Base-by-base conservation (phyloP, 2,888 invertebrate species). In the Phlogophora meticulosa region DNA sequence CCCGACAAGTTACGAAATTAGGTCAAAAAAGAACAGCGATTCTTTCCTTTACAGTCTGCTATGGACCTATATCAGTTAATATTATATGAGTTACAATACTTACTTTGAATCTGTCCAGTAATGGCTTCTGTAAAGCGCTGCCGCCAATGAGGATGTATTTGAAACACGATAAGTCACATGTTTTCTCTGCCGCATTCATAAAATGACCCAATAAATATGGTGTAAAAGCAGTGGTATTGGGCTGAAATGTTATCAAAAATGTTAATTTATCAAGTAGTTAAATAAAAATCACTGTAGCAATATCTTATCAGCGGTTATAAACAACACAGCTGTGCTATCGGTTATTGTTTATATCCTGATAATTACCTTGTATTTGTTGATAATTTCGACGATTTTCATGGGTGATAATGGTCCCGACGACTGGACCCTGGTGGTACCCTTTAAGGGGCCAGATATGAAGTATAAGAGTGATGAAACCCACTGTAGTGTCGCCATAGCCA, bases 161-260 rank as follows among this genome's bases (percentile, higher is more conserved):
- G 84, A 92, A 91, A 69, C 85, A 89, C 55, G 90, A 87, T 80
- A 92, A 83, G 85, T 92, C 90, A 83, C 90, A 90, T 72, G 85
- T 82, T 69, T 88, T 87, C 81, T 88, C 87, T 55, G 88, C 89
- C 61, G 83, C 86, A 64, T 82, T 81, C 65, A 91, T 64, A 76
- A 92, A 91, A 83, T 88, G 87, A 51, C 86, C 87, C 63, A 92
- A 80, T 81, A 91, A 78, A 84, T 85, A 88, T 60, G 91, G 90
- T 63, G 89, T 87, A 86, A 89, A 91, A n/a, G 86, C 89, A 9
- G 91, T 90, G 52, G 75, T 82, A 46, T 84, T 80, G 34, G 91
- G 91, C 90, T 91, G 88, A 83, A 90, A 90, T 22, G 20, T 48
- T 40, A 40, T 22, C 7, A 58, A 34, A 42, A 55, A 17, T 15